Conservation (phyloP, 2,888 invertebrate genomes). For the Trissolcus japonicus region DNA sequence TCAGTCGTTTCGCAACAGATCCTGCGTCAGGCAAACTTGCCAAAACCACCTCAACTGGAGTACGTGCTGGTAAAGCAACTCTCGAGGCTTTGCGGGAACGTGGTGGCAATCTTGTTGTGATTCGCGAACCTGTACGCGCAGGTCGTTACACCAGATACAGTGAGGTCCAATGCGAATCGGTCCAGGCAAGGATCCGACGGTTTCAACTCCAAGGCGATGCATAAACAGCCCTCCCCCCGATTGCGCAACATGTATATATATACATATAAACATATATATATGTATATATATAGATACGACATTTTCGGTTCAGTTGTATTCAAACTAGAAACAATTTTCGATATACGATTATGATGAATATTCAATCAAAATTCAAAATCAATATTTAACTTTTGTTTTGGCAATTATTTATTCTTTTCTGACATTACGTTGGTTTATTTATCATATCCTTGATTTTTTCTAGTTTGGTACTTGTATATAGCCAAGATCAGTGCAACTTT, state of each 20-base stretch:
- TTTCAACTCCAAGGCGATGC: constrained; percentile 75
- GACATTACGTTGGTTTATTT: neutral
- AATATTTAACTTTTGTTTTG: neutral
- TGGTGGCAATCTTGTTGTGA: constrained; percentile 77
- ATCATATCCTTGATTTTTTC: constrained; percentile 6
- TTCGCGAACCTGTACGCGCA: constrained; percentile 76
- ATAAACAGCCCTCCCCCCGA: constrained; percentile 56
- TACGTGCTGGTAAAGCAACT: constrained; percentile 66
- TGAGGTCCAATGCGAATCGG: constrained; percentile 77
- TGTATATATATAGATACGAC: neutral
- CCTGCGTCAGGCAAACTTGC: constrained; percentile 52
- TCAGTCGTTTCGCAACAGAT: constrained; percentile 74
- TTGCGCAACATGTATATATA: constrained; percentile 43
- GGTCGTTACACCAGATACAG: constrained; percentile 76
- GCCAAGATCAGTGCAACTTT: constrained; percentile 44
- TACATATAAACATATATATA: neutral
- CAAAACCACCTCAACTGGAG: constrained; percentile 26
- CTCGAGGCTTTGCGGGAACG: constrained; percentile 75
- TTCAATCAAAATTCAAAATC: neutral
- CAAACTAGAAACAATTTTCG: constrained; percentile 24
- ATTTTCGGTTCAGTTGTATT: neutral
- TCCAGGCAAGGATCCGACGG: constrained; percentile 76
- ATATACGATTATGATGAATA: neutral
- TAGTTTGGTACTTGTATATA: constrained; percentile 43
- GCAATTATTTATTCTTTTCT: neutral